These are phyloP conservation scores for Tachyglossus aculeatus DNA, from an alignment of 2,797 vertebrate species.

Conservation along the genomic window DNA sequence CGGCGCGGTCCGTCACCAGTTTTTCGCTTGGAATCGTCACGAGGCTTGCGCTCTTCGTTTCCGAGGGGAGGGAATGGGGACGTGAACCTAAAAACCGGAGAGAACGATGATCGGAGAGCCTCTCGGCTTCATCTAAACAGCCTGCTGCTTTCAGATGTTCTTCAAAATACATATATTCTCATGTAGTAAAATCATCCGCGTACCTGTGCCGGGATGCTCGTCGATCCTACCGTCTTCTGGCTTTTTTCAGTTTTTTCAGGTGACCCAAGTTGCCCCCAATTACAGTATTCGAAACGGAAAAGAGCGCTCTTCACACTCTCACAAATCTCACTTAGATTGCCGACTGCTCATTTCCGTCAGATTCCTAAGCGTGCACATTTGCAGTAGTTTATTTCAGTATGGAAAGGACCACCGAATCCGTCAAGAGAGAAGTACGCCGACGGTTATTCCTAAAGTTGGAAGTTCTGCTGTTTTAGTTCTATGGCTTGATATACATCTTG, in stretches of 20 bases:
- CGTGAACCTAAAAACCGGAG: neutral
- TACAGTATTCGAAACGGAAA: conserved; percentile 38
- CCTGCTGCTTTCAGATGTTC: conserved; percentile 40
- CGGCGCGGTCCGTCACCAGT: neutral
- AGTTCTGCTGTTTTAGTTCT: conserved; percentile 70
- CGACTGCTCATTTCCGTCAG: conserved; percentile 19
- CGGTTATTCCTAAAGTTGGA: conserved; percentile 70
- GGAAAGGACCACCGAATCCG: conserved; percentile 28
- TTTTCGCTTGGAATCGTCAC: neutral
- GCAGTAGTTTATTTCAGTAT: conserved; percentile 31
- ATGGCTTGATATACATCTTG: conserved; percentile 70
- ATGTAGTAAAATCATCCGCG: neutral
- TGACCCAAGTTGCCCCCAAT: conserved; percentile 15
- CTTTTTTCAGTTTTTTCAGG: conserved; percentile 29
- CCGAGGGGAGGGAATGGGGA: neutral
- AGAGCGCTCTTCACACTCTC: conserved; percentile 7
- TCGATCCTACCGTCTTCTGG: neutral
- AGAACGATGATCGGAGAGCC: neutral
- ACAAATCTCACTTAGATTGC: neutral
- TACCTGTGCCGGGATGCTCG: conserved; percentile 41
- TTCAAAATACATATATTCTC: conserved; percentile 3
- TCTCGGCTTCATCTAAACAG: conserved; percentile 29
- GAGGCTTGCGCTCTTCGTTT: neutral
- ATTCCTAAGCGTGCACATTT: conserved; percentile 38
- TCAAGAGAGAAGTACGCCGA: conserved; percentile 28